Evolutionary conservation across 2,888 invertebrate species (phyloP), one percentile per base, ranked within the genome.

Genomic region (Eurytoma adleriae): DNA sequence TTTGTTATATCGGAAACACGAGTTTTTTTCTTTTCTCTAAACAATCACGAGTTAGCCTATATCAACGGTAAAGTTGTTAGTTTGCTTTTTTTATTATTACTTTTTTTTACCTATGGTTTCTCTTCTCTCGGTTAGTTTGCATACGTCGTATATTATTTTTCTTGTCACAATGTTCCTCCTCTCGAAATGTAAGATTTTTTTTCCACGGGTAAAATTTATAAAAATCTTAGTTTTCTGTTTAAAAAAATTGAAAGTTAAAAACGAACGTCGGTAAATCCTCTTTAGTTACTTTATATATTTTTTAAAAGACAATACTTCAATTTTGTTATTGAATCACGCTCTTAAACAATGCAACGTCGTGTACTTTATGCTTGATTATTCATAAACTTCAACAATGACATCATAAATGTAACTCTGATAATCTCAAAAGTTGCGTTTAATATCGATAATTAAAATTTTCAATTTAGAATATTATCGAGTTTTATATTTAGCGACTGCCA

Each of bases 11-110:
- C 52, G 20, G 74, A 68, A 81, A 81, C 66, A 73, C 76, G 78
- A 74, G 61, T 80, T 52, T 70, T 20, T 72, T 82, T 85, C 76
- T 73, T 68, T 68, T 61, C 50, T 84, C 88, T 88, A 88, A 87
- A 88, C 86, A 86, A 86, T 86, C 86, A 87, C 86, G 83, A 86
- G 85, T 85, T 86, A 85, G 84, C 82, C 87, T 88, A 88, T 75
- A 78, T 83, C 82, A 84, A 86, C 84, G 78, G 79, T 84, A 82
- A 85, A 73, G 84, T 83, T 83, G 73, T 83, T 84, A 80, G 82
- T 84, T 84, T 81, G 56, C 24, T 79, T 74, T 27, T 76, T 80
- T 78, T 67, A 40, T 40, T 40, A 40, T 40, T 66, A 71, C 75
- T 76, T 76, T 67, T 70, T 73, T 73, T 82, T 77, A 76, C 69